Percentiles rank a stretch among this genome's conserved stretches.
Conservation (phyloP, 2,888 invertebrate species). For the Ophonus ardosiacus region DNA sequence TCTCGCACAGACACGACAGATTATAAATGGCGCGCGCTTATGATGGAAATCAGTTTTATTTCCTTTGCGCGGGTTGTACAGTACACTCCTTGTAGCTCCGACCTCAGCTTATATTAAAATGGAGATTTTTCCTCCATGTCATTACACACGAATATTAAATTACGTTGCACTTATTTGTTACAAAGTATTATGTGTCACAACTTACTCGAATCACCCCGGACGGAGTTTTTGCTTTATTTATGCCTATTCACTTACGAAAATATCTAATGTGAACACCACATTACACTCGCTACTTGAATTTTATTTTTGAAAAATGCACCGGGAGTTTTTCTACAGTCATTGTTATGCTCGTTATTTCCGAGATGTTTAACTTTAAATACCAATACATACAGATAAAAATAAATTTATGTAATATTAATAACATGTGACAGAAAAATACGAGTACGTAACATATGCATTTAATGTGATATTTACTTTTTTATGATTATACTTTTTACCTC, state of each 20-base stretch:
- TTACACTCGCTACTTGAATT: background rate
- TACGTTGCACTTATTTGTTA: slow-evolving; percentile 54
- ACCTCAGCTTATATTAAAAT: slow-evolving; percentile 55
- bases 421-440: too few relatives aligned
- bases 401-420: too few relatives aligned
- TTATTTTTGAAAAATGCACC: background rate
- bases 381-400: too few relatives aligned
- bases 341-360: background rate
- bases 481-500: too few relatives aligned
- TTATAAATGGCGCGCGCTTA: slow-evolving; percentile 59
- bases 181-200: slow-evolving; percentile 55
- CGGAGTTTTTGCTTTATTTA: slow-evolving; percentile 25
- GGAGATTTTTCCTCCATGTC: slow-evolving; percentile 58
- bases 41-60: slow-evolving; percentile 63
- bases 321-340: background rate
- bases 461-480: too few relatives aligned
- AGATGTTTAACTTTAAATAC: too few relatives aligned
- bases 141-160: slow-evolving; percentile 61
- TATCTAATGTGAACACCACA: background rate
- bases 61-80: slow-evolving; percentile 41
- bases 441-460: too few relatives aligned
- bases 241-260: slow-evolving; percentile 30
- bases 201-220: slow-evolving; percentile 19
- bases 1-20: slow-evolving; percentile 39
- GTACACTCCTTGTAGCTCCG: background rate